Conservation (phyloP, 1,140 invertebrate species). For the Brachionus koreanus region DNA sequence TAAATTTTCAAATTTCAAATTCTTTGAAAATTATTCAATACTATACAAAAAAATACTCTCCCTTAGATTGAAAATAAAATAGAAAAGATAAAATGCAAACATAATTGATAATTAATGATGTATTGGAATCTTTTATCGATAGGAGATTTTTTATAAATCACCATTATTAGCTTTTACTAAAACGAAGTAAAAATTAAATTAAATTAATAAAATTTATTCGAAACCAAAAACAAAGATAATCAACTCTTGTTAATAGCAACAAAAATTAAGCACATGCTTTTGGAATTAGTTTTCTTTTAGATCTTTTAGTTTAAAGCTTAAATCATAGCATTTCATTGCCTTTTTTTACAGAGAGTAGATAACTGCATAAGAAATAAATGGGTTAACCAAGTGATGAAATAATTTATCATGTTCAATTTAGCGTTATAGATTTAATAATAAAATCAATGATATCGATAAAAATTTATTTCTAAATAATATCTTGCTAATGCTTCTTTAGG, state of each 20-base stretch:
- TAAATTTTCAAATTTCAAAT: too few relatives aligned
- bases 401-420: not conserved
- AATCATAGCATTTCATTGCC: not conserved
- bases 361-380: not conserved
- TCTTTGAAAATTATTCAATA: too few relatives aligned
- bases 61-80: too few relatives aligned
- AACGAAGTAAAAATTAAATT: too few relatives aligned
- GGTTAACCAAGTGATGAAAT: not conserved
- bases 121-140: too few relatives aligned
- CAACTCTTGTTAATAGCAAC: not conserved
- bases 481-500: not conserved
- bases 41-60: too few relatives aligned
- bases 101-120: too few relatives aligned
- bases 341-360: not conserved
- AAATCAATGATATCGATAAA: not conserved
- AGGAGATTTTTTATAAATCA: too few relatives aligned
- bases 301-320: not conserved
- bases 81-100: too few relatives aligned
- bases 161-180: too few relatives aligned
- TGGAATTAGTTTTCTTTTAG: not conserved
- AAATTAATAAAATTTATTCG: too few relatives aligned
- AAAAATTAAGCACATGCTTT: not conserved
- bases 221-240: not conserved
- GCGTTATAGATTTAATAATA: not conserved
- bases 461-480: not conserved